These are phyloP conservation scores for Cryptophagus acutangulus DNA, from an alignment of 2,888 invertebrate genomes.

Conservation along the genomic window DNA sequence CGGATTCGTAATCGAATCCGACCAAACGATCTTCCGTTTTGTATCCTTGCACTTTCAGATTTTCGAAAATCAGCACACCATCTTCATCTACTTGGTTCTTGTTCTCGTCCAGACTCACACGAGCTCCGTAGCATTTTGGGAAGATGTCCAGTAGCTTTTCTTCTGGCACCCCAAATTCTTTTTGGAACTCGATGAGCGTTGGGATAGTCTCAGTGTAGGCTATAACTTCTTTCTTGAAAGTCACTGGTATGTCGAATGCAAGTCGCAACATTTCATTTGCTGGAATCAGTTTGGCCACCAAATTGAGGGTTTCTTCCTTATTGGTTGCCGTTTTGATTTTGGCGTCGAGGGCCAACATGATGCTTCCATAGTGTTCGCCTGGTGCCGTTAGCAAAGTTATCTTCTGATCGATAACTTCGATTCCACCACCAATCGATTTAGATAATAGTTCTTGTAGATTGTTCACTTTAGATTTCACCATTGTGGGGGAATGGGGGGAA, in stretches of 20 bases:
- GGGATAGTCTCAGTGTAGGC: conserved; percentile 53
- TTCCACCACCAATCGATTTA: conserved; percentile 32
- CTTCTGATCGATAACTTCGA: conserved; percentile 44
- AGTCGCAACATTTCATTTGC: conserved; percentile 51
- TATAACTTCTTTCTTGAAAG: conserved; percentile 55
- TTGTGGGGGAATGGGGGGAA: conserved; percentile 10
- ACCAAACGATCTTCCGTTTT: conserved; percentile 50
- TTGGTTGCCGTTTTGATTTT: conserved; percentile 36
- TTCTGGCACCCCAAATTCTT: conserved; percentile 47
- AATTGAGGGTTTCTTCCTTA: conserved; percentile 42
- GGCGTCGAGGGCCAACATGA: conserved; percentile 50
- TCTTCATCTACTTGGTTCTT: conserved; percentile 51
- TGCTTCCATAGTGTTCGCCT: conserved; percentile 61
- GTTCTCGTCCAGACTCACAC: conserved; percentile 46
- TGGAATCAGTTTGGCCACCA: conserved; percentile 57
- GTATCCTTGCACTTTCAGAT: conserved; percentile 52
- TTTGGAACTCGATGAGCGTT: conserved; percentile 49
- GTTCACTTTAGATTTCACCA: conserved; percentile 38
- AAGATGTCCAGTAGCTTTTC: conserved; percentile 46
- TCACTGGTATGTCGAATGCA: conserved; percentile 54
- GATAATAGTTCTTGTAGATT: conserved; percentile 36
- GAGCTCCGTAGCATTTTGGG: conserved; percentile 54
- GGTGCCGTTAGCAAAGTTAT: conserved; percentile 50
- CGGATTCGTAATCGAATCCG: conserved; percentile 52
- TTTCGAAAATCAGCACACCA: conserved; percentile 56